These are phyloP conservation scores for Ophiodon elongatus DNA, from an alignment of 2,113 vertebrate genomes.

Conservation along the genomic window DNA sequence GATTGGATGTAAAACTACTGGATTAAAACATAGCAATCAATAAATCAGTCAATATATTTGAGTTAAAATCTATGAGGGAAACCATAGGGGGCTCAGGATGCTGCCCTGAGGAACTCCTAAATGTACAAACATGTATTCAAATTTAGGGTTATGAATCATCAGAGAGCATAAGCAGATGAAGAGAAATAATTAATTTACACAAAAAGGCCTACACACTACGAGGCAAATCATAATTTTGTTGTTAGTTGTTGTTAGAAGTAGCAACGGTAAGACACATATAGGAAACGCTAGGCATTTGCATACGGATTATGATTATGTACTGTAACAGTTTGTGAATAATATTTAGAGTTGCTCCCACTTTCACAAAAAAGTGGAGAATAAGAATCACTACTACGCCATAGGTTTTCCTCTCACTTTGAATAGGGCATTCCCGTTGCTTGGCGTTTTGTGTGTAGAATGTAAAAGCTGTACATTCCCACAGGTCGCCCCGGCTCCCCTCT, in stretches of 20 bases:
- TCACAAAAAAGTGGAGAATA: not conserved
- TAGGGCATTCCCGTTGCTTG: slow-evolving; percentile 29
- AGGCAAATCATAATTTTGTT: not conserved
- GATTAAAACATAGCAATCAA: not conserved
- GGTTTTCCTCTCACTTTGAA: slow-evolving; percentile 28
- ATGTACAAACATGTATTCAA: not conserved
- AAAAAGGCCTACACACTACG: not conserved
- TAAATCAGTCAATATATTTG: not conserved
- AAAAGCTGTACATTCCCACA: slow-evolving; percentile 64
- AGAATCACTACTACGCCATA: not conserved
- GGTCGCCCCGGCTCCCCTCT: slow-evolving; percentile 36
- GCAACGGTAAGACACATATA: not conserved
- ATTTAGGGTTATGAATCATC: not conserved
- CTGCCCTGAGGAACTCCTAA: slow-evolving; percentile 25
- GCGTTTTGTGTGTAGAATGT: slow-evolving; percentile 45
- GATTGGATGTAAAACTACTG: not conserved
- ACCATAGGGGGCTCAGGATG: not conserved
- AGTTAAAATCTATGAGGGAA: not conserved
- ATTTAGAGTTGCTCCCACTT: not conserved
- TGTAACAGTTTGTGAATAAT: not conserved
- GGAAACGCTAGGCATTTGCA: not conserved
- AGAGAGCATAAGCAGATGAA: not conserved
- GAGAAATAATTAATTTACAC: not conserved
- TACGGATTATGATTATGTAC: not conserved
- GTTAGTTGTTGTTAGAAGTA: accelerated